These are phyloP conservation scores for Muscicapa striata DNA, from an alignment of 2,797 vertebrate genomes.

Conservation along the genomic window DNA sequence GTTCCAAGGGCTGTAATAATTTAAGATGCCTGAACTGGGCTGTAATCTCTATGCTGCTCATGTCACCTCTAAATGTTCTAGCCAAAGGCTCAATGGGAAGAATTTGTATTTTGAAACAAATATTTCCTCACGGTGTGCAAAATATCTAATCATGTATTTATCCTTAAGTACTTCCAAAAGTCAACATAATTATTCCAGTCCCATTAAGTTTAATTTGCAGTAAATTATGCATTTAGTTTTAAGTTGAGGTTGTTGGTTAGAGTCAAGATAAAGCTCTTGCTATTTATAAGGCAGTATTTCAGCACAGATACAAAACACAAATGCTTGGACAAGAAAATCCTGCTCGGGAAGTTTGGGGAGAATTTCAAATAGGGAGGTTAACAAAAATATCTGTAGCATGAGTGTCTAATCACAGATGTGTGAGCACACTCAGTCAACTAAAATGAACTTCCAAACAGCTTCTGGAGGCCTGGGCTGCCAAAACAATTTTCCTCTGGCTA, in stretches of 20 bases:
- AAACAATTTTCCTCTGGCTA: neutral
- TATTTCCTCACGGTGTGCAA: constrained; percentile 69
- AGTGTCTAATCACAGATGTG: neutral
- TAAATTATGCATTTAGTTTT: constrained; percentile 73
- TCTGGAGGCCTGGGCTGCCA: neutral
- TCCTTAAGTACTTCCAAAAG: constrained; percentile 73
- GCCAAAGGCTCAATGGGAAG: constrained; percentile 46
- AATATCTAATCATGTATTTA: constrained; percentile 77
- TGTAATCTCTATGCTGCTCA: constrained; percentile 16
- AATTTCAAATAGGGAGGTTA: neutral
- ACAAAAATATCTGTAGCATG: neutral
- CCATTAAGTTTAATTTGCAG: constrained; percentile 76
- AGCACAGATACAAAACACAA: neutral
- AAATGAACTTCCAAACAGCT: neutral
- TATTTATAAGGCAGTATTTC: constrained; percentile 55
- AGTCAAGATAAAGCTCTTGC: constrained; percentile 45
- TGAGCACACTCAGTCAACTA: neutral
- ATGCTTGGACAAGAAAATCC: constrained; percentile 29
- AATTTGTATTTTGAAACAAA: constrained; percentile 66
- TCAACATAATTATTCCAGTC: constrained; percentile 75
- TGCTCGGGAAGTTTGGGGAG: neutral
- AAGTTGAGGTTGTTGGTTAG: constrained; percentile 61
- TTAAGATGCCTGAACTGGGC: neutral
- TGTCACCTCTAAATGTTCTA: constrained; percentile 35
- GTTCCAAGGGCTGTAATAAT: neutral